phyloP scores from a whole-genome alignment of 2,113 vertebrate species.

The Strix uralensis region DNA sequence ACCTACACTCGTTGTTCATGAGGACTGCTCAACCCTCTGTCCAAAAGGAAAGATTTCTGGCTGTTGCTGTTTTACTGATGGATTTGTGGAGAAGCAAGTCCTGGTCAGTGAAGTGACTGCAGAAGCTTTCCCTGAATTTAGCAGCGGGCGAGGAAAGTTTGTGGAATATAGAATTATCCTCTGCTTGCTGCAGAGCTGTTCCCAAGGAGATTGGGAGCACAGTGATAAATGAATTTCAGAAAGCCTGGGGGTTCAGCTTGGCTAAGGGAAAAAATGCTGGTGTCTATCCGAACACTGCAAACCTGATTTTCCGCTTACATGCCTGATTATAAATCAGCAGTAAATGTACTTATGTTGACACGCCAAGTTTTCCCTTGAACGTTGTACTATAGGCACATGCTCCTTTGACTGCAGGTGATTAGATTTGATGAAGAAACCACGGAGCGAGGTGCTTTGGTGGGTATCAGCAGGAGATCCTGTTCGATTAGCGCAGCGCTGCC shows the following conservation, averaged over 20 bases:
- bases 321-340: background rate
- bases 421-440: background rate
- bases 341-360: background rate
- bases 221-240: background rate
- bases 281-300: background rate
- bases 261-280: background rate
- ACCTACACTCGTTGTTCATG: accelerated
- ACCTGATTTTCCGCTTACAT: background rate
- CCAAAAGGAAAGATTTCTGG: background rate
- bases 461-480: background rate
- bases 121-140: background rate
- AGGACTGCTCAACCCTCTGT: background rate
- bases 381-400: background rate
- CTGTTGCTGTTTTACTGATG: background rate
- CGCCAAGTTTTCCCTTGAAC: background rate
- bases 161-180: background rate
- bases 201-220: background rate
- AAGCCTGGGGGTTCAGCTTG: background rate
- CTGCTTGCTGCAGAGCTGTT: background rate
- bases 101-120: background rate
- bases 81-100: background rate
- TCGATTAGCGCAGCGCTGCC: background rate
- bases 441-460: background rate
- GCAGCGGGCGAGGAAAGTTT: background rate
- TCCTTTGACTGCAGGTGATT: background rate